Conservation (phyloP, 2,113 vertebrate genomes). For the Cryptotis parvus region DNA sequence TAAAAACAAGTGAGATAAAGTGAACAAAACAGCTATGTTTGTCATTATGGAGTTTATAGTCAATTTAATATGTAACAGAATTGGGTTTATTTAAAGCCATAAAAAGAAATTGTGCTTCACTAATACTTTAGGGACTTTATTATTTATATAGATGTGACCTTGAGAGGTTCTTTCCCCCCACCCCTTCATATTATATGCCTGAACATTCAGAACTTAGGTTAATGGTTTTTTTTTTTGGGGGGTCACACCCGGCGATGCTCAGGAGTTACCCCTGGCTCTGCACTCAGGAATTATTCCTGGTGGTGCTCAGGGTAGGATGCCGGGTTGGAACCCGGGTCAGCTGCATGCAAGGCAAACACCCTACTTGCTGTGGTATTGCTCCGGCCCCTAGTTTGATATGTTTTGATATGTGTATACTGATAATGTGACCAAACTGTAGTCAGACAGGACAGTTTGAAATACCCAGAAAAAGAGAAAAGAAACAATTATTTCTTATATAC, state of each 20-base stretch:
- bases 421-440: slow-evolving; percentile 6
- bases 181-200: background rate
- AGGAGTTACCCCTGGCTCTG: too few relatives aligned
- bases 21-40: background rate
- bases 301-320: too few relatives aligned
- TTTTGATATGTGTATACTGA: background rate
- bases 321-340: too few relatives aligned
- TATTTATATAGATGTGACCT: slow-evolving; percentile 7
- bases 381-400: too few relatives aligned
- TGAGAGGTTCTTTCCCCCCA: background rate
- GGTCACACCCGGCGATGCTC: too few relatives aligned
- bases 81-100: background rate
- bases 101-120: background rate
- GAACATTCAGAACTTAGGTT: background rate
- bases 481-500: background rate
- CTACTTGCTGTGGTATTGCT: too few relatives aligned
- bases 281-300: too few relatives aligned
- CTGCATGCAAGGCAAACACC: too few relatives aligned
- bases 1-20: too few relatives aligned
- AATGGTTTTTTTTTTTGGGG: too few relatives aligned
- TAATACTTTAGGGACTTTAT: slow-evolving; percentile 35
- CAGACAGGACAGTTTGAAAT: background rate
- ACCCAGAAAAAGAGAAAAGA: background rate
- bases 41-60: background rate
- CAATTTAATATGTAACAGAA: background rate